Conservation (phyloP, 2,888 invertebrate genomes). For the Saturnia pavonia region DNA sequence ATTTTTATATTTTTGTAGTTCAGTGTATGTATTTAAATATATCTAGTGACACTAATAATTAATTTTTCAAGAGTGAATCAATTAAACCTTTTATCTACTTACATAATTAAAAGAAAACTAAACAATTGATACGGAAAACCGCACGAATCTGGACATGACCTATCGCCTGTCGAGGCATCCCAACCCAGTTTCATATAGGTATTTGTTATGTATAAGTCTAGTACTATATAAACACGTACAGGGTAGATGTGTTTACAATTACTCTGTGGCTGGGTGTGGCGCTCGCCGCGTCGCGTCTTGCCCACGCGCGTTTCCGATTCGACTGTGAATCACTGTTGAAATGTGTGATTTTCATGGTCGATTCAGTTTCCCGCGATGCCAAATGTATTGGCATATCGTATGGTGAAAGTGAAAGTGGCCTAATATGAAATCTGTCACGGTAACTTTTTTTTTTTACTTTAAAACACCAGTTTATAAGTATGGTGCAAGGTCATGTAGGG, state of each 20-base stretch:
- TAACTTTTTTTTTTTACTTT: too few relatives aligned
- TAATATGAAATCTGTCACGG: not conserved
- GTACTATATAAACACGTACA: conserved; percentile 76
- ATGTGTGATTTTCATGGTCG: not conserved
- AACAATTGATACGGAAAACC: not conserved
- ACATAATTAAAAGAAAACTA: not conserved
- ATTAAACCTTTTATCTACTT: too few relatives aligned
- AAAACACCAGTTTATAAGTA: too few relatives aligned
- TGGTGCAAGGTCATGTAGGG: too few relatives aligned
- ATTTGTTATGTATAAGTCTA: conserved; percentile 73
- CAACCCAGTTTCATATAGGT: conserved; percentile 64
- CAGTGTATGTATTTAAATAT: not conserved
- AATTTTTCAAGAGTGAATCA: too few relatives aligned
- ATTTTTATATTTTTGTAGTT: not conserved
- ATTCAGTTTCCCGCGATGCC: not conserved
- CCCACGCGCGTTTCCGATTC: conserved; percentile 18
- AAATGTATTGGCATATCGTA: not conserved
- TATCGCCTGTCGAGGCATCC: conserved; percentile 48
- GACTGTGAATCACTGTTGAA: not conserved
- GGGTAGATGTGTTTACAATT: conserved; percentile 77
- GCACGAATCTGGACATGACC: conserved; percentile 45
- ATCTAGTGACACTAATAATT: too few relatives aligned
- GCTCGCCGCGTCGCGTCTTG: conserved; percentile 39
- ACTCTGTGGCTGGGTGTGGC: conserved; percentile 73
- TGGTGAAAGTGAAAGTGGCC: not conserved